phyloP scores from a whole-genome alignment of 2,797 vertebrate species.

The Gymnoscopelus braueri region DNA sequence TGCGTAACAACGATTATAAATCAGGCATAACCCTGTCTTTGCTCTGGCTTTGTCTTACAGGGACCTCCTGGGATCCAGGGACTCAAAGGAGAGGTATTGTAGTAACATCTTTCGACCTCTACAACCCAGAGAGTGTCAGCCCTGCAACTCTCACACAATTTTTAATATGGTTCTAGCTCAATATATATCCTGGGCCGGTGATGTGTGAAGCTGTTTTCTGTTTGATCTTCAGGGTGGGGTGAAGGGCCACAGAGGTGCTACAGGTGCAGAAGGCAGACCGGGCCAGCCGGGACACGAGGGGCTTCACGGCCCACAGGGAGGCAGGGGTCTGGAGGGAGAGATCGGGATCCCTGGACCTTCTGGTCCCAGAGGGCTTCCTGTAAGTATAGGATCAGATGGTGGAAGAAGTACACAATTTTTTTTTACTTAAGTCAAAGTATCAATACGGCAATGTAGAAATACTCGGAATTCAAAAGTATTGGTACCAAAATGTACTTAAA shows the following conservation, averaged over 20 bases:
- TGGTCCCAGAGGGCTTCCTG: conserved; percentile 82
- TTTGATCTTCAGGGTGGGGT: conserved; percentile 66
- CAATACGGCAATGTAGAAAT: too few species aligned
- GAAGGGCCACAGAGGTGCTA: conserved; percentile 77
- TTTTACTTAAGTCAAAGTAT: too few species aligned
- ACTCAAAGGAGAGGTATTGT: conserved; percentile 80
- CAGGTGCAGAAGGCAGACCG: conserved; percentile 77
- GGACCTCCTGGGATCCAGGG: conserved; percentile 81
- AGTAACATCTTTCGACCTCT: background rate
- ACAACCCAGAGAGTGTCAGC: background rate
- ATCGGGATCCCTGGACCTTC: conserved; percentile 75
- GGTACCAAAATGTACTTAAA: too few species aligned
- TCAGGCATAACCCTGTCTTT: background rate
- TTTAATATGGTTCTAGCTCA: background rate
- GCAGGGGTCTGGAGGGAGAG: conserved; percentile 81
- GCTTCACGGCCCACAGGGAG: conserved; percentile 76
- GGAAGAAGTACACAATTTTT: too few species aligned
- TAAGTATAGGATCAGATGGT: conserved; percentile 53
- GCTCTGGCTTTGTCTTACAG: conserved; percentile 61
- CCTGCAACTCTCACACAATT: too few species aligned
- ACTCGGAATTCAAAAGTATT: too few species aligned
- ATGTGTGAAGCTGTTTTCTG: background rate
- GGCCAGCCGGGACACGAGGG: conserved; percentile 82
- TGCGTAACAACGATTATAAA: too few species aligned
- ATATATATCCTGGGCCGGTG: background rate